Percentiles rank a stretch among this genome's conserved stretches.
phyloP scores from a whole-genome alignment of 2,797 vertebrate genomes.

The Mormyrus hasselquistii region DNA sequence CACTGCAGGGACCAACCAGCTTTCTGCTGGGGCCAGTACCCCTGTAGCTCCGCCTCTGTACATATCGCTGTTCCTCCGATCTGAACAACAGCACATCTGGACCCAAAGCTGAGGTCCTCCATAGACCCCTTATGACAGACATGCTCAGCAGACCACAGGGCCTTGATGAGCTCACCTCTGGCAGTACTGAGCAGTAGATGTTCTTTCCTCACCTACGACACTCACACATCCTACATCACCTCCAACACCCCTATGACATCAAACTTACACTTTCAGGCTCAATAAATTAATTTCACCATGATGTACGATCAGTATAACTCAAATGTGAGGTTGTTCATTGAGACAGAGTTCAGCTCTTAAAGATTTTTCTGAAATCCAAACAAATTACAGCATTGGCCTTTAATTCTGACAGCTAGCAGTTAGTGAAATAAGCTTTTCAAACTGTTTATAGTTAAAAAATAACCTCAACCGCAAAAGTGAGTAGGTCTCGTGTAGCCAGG shows the following conservation, averaged over 20 bases:
- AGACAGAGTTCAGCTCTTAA: slow-evolving; percentile 5
- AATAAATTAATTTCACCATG: neutral
- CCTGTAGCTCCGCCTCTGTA: neutral
- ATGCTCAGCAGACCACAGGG: slow-evolving; percentile 20
- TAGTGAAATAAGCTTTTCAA: slow-evolving; percentile 22
- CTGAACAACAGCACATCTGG: neutral
- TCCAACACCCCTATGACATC: neutral
- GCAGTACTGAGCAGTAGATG: slow-evolving; percentile 13
- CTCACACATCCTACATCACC: neutral
- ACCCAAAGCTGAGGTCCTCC: slow-evolving; percentile 13
- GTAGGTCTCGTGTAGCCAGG: slow-evolving; percentile 26
- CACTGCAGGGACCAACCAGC: neutral
- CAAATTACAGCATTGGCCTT: slow-evolving; percentile 21
- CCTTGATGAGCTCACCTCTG: neutral
- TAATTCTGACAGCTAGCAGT: slow-evolving; percentile 24
- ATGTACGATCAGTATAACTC: neutral
- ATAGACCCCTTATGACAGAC: slow-evolving; percentile 4
- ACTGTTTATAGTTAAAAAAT: slow-evolving; percentile 29
- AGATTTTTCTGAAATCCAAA: slow-evolving; percentile 21
- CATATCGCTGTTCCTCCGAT: neutral
- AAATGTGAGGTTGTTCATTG: neutral
- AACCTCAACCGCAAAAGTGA: slow-evolving; percentile 31
- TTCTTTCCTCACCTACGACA: slow-evolving; percentile 16
- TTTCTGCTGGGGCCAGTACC: neutral
- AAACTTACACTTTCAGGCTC: neutral